A percentile compares a stretch with the other conserved stretches of the same genome.
Conservation (phyloP, 2,888 invertebrate genomes). For the Clivina fossor region DNA sequence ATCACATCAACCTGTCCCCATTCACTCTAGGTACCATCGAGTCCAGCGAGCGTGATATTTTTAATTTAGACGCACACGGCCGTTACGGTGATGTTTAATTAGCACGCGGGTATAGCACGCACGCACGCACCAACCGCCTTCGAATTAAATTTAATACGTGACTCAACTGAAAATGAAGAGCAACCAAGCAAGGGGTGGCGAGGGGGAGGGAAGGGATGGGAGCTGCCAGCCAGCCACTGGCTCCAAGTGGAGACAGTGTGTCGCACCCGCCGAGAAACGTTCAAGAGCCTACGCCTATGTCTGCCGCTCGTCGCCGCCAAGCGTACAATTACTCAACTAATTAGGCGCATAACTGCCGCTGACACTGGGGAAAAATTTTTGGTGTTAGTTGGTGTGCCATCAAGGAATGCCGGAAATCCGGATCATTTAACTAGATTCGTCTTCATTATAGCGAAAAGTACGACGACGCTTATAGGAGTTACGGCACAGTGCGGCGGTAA, state of each 20-base stretch:
- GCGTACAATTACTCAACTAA: conserved; percentile 31
- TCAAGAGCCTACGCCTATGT: neutral
- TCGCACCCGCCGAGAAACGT: too few species aligned
- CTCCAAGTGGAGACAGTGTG: too few species aligned
- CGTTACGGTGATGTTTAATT: conserved; percentile 42
- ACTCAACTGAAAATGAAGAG: conserved; percentile 47
- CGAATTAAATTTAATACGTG: conserved; percentile 51
- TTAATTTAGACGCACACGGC: too few species aligned
- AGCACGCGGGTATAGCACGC: conserved; percentile 5
- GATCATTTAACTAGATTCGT: conserved; percentile 34
- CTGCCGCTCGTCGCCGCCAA: neutral
- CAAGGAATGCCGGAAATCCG: conserved; percentile 37
- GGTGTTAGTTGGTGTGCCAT: conserved; percentile 25
- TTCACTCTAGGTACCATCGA: too few species aligned
- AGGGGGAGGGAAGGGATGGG: neutral
- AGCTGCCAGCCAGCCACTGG: neutral
- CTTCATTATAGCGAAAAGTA: conserved; percentile 36
- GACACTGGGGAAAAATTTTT: conserved; percentile 25
- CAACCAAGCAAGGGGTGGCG: too few species aligned
- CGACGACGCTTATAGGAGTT: conserved; percentile 1
- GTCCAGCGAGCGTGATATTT: too few species aligned
- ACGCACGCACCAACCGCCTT: conserved; percentile 39
- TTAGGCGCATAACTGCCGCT: conserved; percentile 33
- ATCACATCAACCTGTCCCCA: too few species aligned
- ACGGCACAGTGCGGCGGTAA: neutral